These are phyloP conservation scores for Meghimatium bilineatum DNA, from an alignment of 2,888 invertebrate genomes.

Conservation along the genomic window DNA sequence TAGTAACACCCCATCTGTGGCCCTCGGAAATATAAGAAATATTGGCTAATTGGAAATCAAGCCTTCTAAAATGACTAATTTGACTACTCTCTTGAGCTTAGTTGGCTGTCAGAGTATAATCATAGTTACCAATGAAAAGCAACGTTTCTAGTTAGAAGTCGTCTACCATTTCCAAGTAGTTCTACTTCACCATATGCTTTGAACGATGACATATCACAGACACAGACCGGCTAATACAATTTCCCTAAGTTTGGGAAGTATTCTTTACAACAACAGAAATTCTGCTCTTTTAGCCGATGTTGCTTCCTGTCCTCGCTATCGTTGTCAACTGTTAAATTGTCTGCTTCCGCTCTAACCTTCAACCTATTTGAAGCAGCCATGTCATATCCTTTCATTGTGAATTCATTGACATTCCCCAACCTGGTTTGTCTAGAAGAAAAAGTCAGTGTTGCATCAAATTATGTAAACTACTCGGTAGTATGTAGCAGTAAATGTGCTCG, in stretches of 20 bases:
- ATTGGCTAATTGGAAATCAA: too few relatives aligned
- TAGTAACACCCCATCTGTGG: too few relatives aligned
- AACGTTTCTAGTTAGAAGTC: too few relatives aligned
- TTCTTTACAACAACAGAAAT: neutral
- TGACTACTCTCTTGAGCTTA: too few relatives aligned
- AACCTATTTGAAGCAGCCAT: neutral
- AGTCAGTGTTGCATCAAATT: neutral
- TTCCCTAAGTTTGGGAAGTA: neutral
- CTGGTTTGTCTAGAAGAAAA: neutral
- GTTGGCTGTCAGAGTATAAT: too few relatives aligned
- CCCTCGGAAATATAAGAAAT: too few relatives aligned
- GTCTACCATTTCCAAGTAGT: too few relatives aligned
- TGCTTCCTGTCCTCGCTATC: neutral
- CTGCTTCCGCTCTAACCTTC: neutral
- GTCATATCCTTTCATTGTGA: neutral
- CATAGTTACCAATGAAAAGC: too few relatives aligned
- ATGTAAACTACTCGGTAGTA: too few relatives aligned
- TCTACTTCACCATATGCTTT: neutral
- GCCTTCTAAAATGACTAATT: too few relatives aligned
- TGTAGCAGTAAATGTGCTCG: too few relatives aligned
- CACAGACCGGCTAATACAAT: neutral
- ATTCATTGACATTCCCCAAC: neutral
- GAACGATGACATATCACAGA: neutral
- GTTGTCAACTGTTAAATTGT: neutral
- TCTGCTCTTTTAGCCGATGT: neutral